A percentile compares a stretch with the other conserved stretches of the same genome.
Conservation (phyloP, 2,113 vertebrate genomes). For the Cyanocitta stelleri region DNA sequence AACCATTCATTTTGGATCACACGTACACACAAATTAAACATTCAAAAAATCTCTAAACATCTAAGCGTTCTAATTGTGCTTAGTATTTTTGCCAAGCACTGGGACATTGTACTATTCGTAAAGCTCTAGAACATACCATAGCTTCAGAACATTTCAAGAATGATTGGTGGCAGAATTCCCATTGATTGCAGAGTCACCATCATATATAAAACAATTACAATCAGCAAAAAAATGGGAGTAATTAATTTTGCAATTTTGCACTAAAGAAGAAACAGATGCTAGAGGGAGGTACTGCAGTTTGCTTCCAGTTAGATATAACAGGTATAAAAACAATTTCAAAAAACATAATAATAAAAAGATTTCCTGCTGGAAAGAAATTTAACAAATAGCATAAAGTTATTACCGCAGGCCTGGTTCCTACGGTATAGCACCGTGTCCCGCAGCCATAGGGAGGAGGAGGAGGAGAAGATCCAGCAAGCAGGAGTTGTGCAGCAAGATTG, state of each 20-base stretch:
- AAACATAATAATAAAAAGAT: background rate
- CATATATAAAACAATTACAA: background rate
- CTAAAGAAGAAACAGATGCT: background rate
- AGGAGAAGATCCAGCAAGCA: too few relatives aligned
- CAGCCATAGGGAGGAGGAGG: too few relatives aligned
- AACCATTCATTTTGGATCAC: background rate
- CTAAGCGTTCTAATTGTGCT: background rate
- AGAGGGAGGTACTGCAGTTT: background rate
- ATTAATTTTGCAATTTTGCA: background rate
- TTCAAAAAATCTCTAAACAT: background rate
- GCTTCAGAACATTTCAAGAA: background rate
- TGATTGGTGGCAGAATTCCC: background rate
- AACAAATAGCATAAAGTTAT: background rate
- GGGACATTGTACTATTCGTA: background rate
- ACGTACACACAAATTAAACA: background rate
- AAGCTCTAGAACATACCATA: background rate
- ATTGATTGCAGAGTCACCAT: background rate
- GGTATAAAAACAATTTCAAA: background rate
- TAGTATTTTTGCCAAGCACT: background rate
- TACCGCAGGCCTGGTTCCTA: too few relatives aligned
- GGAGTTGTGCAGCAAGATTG: too few relatives aligned
- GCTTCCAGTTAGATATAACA: background rate
- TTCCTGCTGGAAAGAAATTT: background rate
- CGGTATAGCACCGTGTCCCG: too few relatives aligned
- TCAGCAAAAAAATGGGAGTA: background rate